Evolutionary conservation across 2,113 vertebrate genomes (phyloP).

Genomic region (Formicarius rufipectus): DNA sequence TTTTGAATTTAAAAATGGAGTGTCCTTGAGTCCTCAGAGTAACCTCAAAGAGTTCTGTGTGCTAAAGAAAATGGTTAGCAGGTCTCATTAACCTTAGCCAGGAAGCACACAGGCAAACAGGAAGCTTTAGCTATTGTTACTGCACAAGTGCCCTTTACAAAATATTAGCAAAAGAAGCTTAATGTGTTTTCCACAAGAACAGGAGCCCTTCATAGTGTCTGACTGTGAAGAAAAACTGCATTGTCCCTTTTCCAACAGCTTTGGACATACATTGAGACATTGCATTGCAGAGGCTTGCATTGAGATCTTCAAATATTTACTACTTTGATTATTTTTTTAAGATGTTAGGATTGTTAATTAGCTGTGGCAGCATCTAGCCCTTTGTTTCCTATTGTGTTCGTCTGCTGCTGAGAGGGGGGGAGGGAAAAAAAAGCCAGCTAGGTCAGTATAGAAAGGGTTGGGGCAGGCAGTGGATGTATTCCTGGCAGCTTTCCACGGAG

Average conservation of each 20-base stretch:
- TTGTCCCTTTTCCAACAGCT: neutral
- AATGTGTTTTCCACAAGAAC: slow-evolving; percentile 65
- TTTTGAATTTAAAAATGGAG: rapidly evolving
- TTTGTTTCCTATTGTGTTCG: slow-evolving; percentile 57
- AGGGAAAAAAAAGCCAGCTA: slow-evolving; percentile 56
- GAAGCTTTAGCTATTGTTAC: slow-evolving; percentile 69
- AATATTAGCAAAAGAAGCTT: slow-evolving; percentile 60
- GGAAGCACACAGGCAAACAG: slow-evolving; percentile 69
- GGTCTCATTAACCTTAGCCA: slow-evolving; percentile 59
- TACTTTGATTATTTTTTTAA: slow-evolving; percentile 45
- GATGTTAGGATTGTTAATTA: slow-evolving; percentile 67
- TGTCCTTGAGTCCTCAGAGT: neutral
- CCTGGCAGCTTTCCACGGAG: slow-evolving; percentile 77
- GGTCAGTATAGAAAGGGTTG: slow-evolving; percentile 62
- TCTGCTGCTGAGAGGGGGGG: slow-evolving; percentile 16
- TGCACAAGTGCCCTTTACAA: slow-evolving; percentile 67
- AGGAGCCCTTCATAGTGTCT: slow-evolving; percentile 55
- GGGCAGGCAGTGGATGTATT: slow-evolving; percentile 73
- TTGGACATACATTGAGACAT: neutral
- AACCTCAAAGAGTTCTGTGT: slow-evolving; percentile 63
- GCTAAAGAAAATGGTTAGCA: slow-evolving; percentile 67
- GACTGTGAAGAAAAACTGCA: slow-evolving; percentile 11
- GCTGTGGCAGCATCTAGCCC: slow-evolving; percentile 42
- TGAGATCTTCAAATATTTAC: slow-evolving; percentile 67
- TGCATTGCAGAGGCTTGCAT: neutral